Percentiles rank a stretch among this genome's conserved stretches.
phyloP scores from a whole-genome alignment of 2,888 invertebrate species.

The Idaea dimidiata region DNA sequence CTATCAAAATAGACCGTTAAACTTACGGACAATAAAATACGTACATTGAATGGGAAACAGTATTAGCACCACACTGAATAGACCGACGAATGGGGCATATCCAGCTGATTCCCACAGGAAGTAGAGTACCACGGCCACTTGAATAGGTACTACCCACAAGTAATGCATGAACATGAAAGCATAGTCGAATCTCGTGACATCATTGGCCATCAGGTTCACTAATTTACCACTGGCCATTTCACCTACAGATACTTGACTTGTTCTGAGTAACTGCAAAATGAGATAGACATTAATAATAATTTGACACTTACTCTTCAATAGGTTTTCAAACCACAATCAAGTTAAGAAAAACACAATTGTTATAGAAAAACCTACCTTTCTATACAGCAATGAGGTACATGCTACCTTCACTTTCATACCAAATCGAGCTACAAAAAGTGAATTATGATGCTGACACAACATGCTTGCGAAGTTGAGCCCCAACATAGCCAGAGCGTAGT shows the following conservation, averaged over 20 bases:
- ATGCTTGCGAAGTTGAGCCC: conserved; percentile 72
- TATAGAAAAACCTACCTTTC: conserved; percentile 81
- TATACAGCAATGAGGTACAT: conserved; percentile 86
- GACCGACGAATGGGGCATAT: conserved; percentile 64
- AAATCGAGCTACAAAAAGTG: conserved; percentile 81
- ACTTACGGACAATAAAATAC: conserved; percentile 7
- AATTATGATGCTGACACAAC: conserved; percentile 86
- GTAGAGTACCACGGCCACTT: conserved; percentile 79
- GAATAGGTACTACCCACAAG: conserved; percentile 89
- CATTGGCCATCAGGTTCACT: conserved; percentile 91
- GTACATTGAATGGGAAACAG: conserved; percentile 80
- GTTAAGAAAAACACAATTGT: neutral
- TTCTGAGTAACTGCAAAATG: conserved; percentile 82
- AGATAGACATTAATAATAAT: neutral
- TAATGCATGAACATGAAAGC: conserved; percentile 87
- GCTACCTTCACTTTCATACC: conserved; percentile 87
- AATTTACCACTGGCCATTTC: conserved; percentile 87
- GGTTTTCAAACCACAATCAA: neutral
- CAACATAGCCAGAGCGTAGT: conserved; percentile 77
- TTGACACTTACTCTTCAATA: neutral
- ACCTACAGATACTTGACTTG: conserved; percentile 86
- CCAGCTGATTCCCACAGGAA: conserved; percentile 59
- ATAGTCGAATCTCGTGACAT: conserved; percentile 89
- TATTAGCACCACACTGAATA: conserved; percentile 73
- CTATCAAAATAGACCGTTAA: neutral